Conservation (phyloP, 37 sponge, comb jelly and placozoan genomes). For the Axinella damicornis region DNA sequence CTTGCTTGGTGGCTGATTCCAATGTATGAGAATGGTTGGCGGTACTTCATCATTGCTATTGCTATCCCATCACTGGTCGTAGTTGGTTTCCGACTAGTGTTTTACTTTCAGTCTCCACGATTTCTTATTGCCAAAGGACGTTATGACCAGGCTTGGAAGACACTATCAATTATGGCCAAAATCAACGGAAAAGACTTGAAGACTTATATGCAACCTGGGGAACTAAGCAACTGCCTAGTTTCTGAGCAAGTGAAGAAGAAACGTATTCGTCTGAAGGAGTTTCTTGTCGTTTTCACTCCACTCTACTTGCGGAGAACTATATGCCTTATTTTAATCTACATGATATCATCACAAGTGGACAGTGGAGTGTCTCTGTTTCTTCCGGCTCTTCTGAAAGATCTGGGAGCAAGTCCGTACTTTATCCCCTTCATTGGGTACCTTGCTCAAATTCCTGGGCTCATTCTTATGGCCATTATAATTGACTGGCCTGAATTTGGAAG, state of each 20-base stretch:
- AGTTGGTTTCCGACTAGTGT: constrained; percentile 2
- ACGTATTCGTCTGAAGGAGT: neutral
- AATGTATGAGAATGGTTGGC: constrained; percentile 43
- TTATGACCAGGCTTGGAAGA: neutral
- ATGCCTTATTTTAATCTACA: neutral
- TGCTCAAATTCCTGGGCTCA: constrained; percentile 59
- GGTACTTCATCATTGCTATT: constrained; percentile 37
- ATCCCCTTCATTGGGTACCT: constrained; percentile 24
- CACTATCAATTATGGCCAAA: neutral
- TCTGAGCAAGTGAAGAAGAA: neutral
- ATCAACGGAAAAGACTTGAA: constrained; percentile 23
- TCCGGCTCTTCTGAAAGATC: neutral
- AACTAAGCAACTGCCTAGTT: too few species aligned
- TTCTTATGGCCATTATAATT: constrained; percentile 49
- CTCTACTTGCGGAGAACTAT: constrained; percentile 33
- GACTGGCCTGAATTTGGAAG: constrained; percentile 67
- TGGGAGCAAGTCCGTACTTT: constrained; percentile 49
- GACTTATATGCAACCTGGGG: neutral
- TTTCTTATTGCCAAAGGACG: constrained; percentile 1
- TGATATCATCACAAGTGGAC: neutral
- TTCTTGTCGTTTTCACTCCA: constrained; percentile 28
- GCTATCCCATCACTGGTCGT: constrained; percentile 19
- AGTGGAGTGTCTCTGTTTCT: constrained; percentile 38
- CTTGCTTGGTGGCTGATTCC: constrained; percentile 74
- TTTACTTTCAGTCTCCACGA: constrained; percentile 35